Evolutionary conservation across 35 echinoderm and acorn worm species (phyloP), one percentile per base, ranked within the genome.

Genomic region (Nesometra sesokonis): DNA sequence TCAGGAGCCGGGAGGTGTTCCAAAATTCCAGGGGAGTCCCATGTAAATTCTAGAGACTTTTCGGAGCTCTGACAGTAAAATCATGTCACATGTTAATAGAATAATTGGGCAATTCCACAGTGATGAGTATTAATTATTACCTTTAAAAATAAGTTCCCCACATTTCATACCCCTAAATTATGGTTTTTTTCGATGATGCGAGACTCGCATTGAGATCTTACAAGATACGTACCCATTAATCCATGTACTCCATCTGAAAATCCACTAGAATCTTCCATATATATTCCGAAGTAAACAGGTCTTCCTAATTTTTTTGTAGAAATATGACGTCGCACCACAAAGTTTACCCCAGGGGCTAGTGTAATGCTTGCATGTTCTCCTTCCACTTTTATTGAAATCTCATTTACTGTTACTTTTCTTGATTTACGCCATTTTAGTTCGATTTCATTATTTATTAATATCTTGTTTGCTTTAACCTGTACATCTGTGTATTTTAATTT

Each of bases 211-310:
- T n/a, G n/a, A n/a, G n/a, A n/a, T n/a, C n/a, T n/a, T n/a, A n/a
- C n/a, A n/a, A n/a, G n/a, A n/a, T n/a, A n/a, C 85, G 79, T 86
- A 97, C 94, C 94, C 32, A 97, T 88, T 32, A 97, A 39, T 33
- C 94, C 94, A 67, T 97, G 91, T 32, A 89, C 88, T 78, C 88
- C 88, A 80, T 93, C 89, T 1, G 94, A 93, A 27, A 97, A 78
- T 13, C 94, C 94, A 33, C 79, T 81, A 17, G 78, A 37, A 78
- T 97, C 88, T 23, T 93, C 87, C 77, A 97, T 33, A 46, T 90
- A 90, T 47, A 97, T 93, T 4, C 88, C 91, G 13, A 97, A 82
- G 33, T 90, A 93, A 46, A 88, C 82, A 19, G 91, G 88, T 47
- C 85, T 87, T 0, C 34, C 19, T 35, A 32, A 46, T 77, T 87